Base-by-base conservation (phyloP, 2,797 vertebrate genomes). In the Galagoides demidoff region DNA sequence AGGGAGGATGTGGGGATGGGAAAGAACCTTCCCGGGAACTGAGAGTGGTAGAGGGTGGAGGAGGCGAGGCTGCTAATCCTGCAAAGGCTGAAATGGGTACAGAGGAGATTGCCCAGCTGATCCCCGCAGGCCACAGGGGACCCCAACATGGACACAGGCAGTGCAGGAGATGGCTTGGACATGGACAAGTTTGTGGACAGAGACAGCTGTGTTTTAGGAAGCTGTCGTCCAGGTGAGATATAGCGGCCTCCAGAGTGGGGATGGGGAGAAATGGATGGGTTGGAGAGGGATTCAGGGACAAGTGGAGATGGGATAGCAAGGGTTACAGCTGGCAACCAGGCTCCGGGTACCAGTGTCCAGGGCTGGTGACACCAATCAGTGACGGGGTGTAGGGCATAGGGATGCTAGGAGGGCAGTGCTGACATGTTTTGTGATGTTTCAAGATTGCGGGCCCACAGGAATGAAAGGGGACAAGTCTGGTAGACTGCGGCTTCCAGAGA, bases 351-450 rank as follows among this genome's bases (percentile, higher is more conserved):
- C 7, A 10, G 39, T n/a, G 9, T 31, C 89, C 49, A 61, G 0
- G 31, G 7, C 52, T n/a, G 70, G 55, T 25, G 68, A 52, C 1
- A 3, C 22, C 8, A 17, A 22, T 37, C 73, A n/a, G 22, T 43
- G 66, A 81, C 31, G 23, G 2, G 4, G 29, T 4, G 2, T 5
- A 27, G 39, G n/a, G 29, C 8, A 14, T 0, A 2, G 7, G 74
- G 49, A 16, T 52, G 49, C 49, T 52, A 14, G 12, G 23, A 59
- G 16, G 63, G 74, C 22, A 5, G 29, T 0, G 34, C 43, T 11
- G 17, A 73, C n/a, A 11, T 1, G 13, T 12, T 57, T 10, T 31
- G 39, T 63, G 10, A 20, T 13, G 12, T 3, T 49, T 16, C 4
- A 37, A 94, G 89, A 90, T 1, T n/a, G 13, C 10, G 1, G 12